These are phyloP conservation scores for Tribolium castaneum DNA, from an alignment of 1,140 invertebrate species.

Conservation along the genomic window DNA sequence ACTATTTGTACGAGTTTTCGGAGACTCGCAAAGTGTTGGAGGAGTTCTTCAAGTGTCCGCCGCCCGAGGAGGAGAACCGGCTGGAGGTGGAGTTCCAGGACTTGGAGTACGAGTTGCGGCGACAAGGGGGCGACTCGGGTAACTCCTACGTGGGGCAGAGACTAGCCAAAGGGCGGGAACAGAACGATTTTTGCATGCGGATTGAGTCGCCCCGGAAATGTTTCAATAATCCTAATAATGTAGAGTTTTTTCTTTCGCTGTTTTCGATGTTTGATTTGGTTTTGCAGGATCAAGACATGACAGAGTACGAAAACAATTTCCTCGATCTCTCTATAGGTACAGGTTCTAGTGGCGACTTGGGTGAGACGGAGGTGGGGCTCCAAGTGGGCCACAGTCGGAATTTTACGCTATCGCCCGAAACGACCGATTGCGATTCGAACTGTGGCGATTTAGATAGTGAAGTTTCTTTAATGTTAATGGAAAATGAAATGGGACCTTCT, in stretches of 20 bases:
- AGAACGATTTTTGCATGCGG: constrained; percentile 60
- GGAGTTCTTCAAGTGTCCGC: constrained; percentile 89
- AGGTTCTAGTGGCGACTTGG: constrained; percentile 76
- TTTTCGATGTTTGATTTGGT: constrained; percentile 33
- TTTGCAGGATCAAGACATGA: constrained; percentile 65
- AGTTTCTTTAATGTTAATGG: constrained; percentile 79
- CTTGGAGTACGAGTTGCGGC: constrained; percentile 84
- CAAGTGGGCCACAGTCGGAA: constrained; percentile 76
- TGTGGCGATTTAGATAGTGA: constrained; percentile 86
- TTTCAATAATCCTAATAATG: constrained; percentile 67
- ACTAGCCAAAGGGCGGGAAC: constrained; percentile 72
- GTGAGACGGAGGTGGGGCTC: constrained; percentile 74
- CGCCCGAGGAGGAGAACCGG: constrained; percentile 69
- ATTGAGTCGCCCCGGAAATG: constrained; percentile 68
- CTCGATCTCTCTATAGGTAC: constrained; percentile 74
- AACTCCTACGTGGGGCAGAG: constrained; percentile 86
- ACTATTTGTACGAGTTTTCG: constrained; percentile 91
- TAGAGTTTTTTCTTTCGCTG: constrained; percentile 44
- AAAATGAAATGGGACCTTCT: constrained; percentile 70
- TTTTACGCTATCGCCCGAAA: constrained; percentile 93
- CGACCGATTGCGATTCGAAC: constrained; percentile 94
- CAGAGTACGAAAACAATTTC: constrained; percentile 73
- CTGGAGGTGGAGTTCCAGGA: constrained; percentile 68
- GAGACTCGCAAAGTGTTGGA: constrained; percentile 91
- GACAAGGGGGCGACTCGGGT: constrained; percentile 70